Conservation (phyloP, 2,797 vertebrate genomes). For the Bufotes viridis region DNA sequence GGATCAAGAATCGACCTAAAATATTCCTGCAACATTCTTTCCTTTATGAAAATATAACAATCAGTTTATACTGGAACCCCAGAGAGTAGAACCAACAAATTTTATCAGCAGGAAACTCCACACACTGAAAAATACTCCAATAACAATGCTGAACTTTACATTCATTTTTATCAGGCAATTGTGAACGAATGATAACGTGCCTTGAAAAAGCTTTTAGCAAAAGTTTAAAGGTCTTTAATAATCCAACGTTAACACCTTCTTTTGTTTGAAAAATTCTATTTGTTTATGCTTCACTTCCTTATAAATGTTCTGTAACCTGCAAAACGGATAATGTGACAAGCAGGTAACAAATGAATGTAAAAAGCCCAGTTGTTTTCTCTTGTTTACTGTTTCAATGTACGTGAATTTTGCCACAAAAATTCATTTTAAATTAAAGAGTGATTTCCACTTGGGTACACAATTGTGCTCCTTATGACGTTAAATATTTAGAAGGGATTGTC, state of each 20-base stretch:
- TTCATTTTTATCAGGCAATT: slow-evolving; percentile 16
- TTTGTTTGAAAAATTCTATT: slow-evolving; percentile 23
- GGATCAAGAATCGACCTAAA: not conserved
- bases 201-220: slow-evolving; percentile 31
- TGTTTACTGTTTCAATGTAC: not conserved
- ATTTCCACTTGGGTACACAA: not conserved
- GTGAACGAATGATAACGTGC: slow-evolving; percentile 12
- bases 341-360: slow-evolving; percentile 3
- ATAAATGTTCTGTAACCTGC: slow-evolving; percentile 8
- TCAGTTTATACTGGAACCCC: not conserved
- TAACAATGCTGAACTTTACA: slow-evolving; percentile 18
- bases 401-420: not conserved
- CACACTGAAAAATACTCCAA: not conserved
- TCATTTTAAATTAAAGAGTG: not conserved
- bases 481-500: not conserved
- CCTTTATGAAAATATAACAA: not conserved
- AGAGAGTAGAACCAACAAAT: not conserved
- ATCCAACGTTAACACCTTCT: slow-evolving; percentile 8
- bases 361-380: not conserved
- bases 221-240: slow-evolving; percentile 36
- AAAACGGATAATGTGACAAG: slow-evolving; percentile 35
- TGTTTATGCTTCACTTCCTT: not conserved
- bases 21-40: not conserved
- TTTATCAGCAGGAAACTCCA: not conserved
- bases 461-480: not conserved